Conservation (phyloP, 2,797 vertebrate genomes). For the Phataginus tricuspis region DNA sequence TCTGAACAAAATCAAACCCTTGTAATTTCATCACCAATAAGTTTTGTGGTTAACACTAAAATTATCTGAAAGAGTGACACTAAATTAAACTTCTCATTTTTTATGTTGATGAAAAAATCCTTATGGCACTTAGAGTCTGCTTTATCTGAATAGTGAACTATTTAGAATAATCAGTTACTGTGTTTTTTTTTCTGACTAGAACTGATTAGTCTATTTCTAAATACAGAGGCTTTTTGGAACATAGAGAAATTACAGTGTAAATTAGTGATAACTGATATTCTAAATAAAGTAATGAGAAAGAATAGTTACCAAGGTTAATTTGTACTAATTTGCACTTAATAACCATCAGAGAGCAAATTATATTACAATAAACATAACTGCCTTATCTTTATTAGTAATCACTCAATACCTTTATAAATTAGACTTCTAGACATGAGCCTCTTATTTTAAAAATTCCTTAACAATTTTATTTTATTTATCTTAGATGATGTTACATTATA, state of each 20-base stretch:
- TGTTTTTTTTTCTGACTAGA: slow-evolving; percentile 3
- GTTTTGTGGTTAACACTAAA: neutral
- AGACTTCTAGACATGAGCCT: neutral
- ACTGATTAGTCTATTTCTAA: neutral
- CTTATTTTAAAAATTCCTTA: neutral
- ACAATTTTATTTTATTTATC: neutral
- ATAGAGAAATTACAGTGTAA: neutral
- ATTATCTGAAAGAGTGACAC: slow-evolving; percentile 35
- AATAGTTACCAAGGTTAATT: slow-evolving; percentile 57
- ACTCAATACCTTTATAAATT: slow-evolving; percentile 18
- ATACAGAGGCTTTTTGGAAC: neutral
- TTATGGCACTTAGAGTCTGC: neutral
- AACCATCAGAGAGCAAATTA: slow-evolving; percentile 56
- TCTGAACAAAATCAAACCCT: neutral
- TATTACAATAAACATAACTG: slow-evolving; percentile 45
- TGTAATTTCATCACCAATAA: neutral
- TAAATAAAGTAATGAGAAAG: slow-evolving; percentile 4
- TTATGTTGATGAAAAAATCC: slow-evolving; percentile 2
- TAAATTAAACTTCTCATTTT: slow-evolving; percentile 41
- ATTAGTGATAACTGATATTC: slow-evolving; percentile 48
- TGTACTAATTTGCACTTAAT: slow-evolving; percentile 55
- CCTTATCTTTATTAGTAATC: neutral
- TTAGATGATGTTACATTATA: neutral
- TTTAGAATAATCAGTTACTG: slow-evolving; percentile 46
- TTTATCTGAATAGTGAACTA: slow-evolving; percentile 40